These are phyloP conservation scores for Heliconius aoede DNA, from an alignment of 2,888 invertebrate genomes.

Conservation along the genomic window DNA sequence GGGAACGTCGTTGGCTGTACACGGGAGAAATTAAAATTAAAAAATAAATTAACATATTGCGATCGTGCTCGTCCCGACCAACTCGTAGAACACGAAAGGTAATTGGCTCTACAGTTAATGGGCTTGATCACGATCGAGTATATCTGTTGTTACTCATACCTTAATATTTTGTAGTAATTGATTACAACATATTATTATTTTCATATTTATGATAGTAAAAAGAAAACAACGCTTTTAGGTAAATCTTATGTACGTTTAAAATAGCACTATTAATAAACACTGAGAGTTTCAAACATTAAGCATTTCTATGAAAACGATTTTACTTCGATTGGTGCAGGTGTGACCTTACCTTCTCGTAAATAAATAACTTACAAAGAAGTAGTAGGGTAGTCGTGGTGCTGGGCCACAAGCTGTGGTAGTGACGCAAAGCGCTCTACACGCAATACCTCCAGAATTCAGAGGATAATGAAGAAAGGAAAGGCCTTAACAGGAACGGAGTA, in stretches of 20 bases:
- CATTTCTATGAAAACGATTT: not conserved
- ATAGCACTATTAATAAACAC: not conserved
- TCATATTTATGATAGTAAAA: slow-evolving; percentile 34
- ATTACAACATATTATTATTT: slow-evolving; percentile 28
- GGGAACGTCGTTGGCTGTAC: slow-evolving; percentile 75
- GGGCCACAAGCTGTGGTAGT: too few relatives aligned
- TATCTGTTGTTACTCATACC: slow-evolving; percentile 44
- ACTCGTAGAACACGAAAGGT: slow-evolving; percentile 62
- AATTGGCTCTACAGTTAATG: slow-evolving; percentile 73
- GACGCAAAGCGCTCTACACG: too few relatives aligned
- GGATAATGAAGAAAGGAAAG: too few relatives aligned
- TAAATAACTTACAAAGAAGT: not conserved
- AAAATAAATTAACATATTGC: slow-evolving; percentile 81
- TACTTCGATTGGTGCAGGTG: not conserved
- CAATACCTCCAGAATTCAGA: too few relatives aligned
- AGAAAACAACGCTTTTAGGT: not conserved
- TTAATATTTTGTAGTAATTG: slow-evolving; percentile 44
- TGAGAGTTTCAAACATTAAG: not conserved
- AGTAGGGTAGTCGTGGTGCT: not conserved
- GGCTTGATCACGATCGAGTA: slow-evolving; percentile 60
- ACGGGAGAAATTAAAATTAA: slow-evolving; percentile 79
- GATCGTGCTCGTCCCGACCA: slow-evolving; percentile 48
- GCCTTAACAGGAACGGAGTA: too few relatives aligned
- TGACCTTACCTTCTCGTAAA: not conserved
- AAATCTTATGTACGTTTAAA: not conserved